These are phyloP conservation scores for Epinotia demarniana DNA, from an alignment of 2,888 invertebrate genomes.

Conservation along the genomic window DNA sequence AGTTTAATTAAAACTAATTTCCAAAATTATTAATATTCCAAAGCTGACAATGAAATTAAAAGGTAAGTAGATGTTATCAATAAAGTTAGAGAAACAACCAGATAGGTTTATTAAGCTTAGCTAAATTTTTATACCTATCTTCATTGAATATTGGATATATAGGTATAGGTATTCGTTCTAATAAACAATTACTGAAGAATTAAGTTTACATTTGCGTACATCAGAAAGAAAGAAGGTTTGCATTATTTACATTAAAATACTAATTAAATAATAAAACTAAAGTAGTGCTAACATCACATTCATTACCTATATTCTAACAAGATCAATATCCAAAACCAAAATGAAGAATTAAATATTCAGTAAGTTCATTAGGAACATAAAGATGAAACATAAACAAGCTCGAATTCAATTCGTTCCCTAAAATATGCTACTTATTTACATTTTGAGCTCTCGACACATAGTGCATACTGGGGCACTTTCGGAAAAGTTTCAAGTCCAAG, in stretches of 20 bases:
- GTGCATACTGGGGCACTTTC: conserved; percentile 82
- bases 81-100: background rate
- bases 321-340: conserved; percentile 43
- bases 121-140: background rate
- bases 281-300: conserved; percentile 69
- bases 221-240: conserved; percentile 24
- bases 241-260: conserved; percentile 47
- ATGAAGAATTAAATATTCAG: conserved; percentile 21
- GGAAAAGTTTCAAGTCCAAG: conserved; percentile 76
- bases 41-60: background rate
- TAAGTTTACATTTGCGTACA: conserved; percentile 1
- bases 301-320: conserved; percentile 57
- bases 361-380: conserved; percentile 44
- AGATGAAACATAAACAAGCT: conserved; percentile 39
- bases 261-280: conserved; percentile 60
- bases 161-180: background rate
- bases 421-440: conserved; percentile 64
- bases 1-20: conserved; percentile 53
- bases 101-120: background rate
- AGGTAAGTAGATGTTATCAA: background rate
- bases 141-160: background rate
- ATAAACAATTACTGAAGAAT: background rate
- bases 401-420: conserved; percentile 46
- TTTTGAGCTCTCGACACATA: conserved; percentile 79
- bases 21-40: background rate